Evolutionary conservation across 2,888 invertebrate genomes (phyloP), one percentile per base, ranked within the genome.

Genomic region (Sphaerophoria taeniata): DNA sequence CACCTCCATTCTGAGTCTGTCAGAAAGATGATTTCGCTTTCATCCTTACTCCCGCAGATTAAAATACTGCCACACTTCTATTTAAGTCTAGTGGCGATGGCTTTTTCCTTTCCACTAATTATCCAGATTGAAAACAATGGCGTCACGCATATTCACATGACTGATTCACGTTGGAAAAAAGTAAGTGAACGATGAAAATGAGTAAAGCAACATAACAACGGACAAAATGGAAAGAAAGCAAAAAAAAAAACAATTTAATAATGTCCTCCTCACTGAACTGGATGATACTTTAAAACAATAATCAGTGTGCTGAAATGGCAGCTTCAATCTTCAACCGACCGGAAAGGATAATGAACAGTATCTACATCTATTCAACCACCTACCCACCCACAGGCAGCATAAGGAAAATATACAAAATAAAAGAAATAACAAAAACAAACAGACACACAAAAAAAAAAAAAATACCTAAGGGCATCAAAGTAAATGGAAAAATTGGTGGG

Each of bases 281-380:
- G 34, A 67, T 72, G 67, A 72, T 67, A 77, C 69, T 61, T 69
- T 69, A 63, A 77, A 82, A 63, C 39, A 73, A 77, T 73, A 77
- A 74, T 63, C 78, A 73, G 69, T 73, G 63, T 69, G 63, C 56
- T 34, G 63, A 65, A 67, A 76, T 31, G 36, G 71, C 24, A 60
- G 63, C 70, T 71, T 34, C 75, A 75, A 45, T 61, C 36, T 71
- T 24, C 75, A 75, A 51, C 67, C 45, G 39, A 69, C 72, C 82
- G 55, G 67, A 72, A 77, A 61, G 67, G 61, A 77, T 69, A 77
- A 69, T 61, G 77, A 82, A 56, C 56, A 61, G 39, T 33, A 51
- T 45, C 63, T 34, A 2, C 6, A 16, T 36, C 31, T 12, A 3
- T 12, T 12, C 31, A 31, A 2, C 9, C 3, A 55, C 9, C 0